phyloP scores from a whole-genome alignment of 2,113 vertebrate genomes.

The Pheucticus melanocephalus region DNA sequence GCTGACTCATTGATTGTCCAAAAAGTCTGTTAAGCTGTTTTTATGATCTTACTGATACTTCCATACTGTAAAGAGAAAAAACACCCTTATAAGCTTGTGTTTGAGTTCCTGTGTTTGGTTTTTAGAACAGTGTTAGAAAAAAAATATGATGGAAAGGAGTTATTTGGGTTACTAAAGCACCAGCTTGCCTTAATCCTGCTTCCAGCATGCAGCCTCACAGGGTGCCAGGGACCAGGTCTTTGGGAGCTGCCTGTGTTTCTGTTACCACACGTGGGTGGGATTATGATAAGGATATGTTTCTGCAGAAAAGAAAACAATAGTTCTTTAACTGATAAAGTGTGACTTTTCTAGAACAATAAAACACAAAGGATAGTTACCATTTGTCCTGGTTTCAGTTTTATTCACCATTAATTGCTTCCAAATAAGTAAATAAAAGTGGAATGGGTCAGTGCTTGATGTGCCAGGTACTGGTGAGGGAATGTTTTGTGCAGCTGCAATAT shows the following conservation, averaged over 20 bases:
- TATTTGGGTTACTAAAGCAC: background rate
- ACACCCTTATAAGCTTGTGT: background rate
- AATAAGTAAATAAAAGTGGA: background rate
- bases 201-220: rapidly evolving
- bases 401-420: background rate
- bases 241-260: background rate
- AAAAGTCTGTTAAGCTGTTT: background rate
- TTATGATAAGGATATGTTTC: background rate
- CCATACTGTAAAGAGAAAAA: background rate
- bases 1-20: background rate
- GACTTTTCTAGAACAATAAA: background rate
- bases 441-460: background rate
- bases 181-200: background rate
- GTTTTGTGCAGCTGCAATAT: background rate
- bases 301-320: background rate
- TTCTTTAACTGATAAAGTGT: background rate
- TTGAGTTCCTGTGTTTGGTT: background rate
- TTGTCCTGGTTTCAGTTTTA: background rate
- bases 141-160: background rate
- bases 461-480: background rate
- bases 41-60: background rate
- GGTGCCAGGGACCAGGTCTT: background rate
- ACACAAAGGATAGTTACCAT: background rate
- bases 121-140: background rate
- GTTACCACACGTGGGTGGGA: background rate